These are phyloP conservation scores for Crocidura indochinensis DNA, from an alignment of 2,797 vertebrate species.

Conservation along the genomic window DNA sequence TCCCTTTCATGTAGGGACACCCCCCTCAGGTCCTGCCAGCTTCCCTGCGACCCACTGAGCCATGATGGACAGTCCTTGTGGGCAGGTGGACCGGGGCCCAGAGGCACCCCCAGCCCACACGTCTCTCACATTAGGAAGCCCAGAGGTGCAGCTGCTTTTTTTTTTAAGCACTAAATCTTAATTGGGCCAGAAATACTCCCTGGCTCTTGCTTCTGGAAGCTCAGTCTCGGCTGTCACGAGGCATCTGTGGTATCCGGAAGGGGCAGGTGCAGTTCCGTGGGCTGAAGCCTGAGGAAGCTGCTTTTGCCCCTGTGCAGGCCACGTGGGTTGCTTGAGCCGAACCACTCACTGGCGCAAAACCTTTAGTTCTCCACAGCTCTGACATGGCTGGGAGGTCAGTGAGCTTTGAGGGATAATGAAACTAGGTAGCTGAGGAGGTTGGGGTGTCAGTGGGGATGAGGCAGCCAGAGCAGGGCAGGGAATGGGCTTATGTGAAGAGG, in stretches of 20 bases:
- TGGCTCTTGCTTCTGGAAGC: slow-evolving; percentile 82
- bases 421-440: too few species aligned
- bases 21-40: fast-evolving
- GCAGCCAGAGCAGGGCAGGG: too few species aligned
- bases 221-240: slow-evolving; percentile 73
- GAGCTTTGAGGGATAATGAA: too few species aligned
- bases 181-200: slow-evolving; percentile 83
- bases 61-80: not conserved
- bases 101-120: not conserved
- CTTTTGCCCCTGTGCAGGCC: slow-evolving; percentile 55
- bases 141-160: slow-evolving; percentile 64
- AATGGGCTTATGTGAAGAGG: too few species aligned
- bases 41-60: not conserved
- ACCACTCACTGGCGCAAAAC: not conserved
- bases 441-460: too few species aligned
- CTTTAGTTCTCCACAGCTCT: not conserved
- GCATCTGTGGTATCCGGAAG: slow-evolving; percentile 72
- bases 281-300: slow-evolving; percentile 76
- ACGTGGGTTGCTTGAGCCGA: not conserved
- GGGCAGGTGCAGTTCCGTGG: slow-evolving; percentile 72
- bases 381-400: not conserved
- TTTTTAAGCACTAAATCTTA: slow-evolving; percentile 75
- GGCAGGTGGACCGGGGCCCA: not conserved
- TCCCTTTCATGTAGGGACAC: not conserved
- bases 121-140: slow-evolving; percentile 12